These are phyloP conservation scores for Loxodonta africana DNA, from an alignment of 2,113 vertebrate genomes.

Conservation along the genomic window DNA sequence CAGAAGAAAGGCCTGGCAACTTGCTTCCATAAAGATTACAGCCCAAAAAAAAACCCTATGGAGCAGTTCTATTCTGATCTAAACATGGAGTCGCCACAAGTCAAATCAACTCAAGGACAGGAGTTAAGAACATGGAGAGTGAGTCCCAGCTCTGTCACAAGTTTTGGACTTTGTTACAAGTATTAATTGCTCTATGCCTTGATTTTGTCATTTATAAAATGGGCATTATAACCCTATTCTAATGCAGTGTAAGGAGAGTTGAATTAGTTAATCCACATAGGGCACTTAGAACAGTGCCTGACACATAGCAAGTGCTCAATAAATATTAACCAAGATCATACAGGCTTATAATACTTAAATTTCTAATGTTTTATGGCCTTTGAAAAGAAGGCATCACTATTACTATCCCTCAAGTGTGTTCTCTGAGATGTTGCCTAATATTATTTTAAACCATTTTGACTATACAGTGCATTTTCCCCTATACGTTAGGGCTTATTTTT, in stretches of 20 bases:
- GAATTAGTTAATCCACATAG: slow-evolving; percentile 5
- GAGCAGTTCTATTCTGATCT: neutral
- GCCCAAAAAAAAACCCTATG: neutral
- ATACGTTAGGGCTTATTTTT: neutral
- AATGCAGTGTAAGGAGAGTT: neutral
- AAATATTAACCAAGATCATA: neutral
- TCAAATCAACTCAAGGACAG: neutral
- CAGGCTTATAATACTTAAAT: neutral
- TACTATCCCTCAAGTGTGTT: neutral
- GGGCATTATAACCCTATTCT: neutral
- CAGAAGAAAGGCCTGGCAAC: neutral
- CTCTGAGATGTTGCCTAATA: neutral
- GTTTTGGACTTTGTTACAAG: slow-evolving; percentile 15
- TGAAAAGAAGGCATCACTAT: neutral
- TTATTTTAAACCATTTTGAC: neutral
- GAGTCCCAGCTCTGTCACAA: neutral
- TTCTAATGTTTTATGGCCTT: slow-evolving; percentile 12
- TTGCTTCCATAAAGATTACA: neutral
- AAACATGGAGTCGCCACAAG: neutral
- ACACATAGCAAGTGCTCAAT: neutral
- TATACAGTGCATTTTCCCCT: neutral
- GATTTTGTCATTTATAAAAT: slow-evolving; percentile 6
- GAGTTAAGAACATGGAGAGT: neutral
- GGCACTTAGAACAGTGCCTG: neutral
- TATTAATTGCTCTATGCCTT: neutral